Base-by-base conservation (phyloP, 2,888 invertebrate species). In the Cancer borealis region DNA sequence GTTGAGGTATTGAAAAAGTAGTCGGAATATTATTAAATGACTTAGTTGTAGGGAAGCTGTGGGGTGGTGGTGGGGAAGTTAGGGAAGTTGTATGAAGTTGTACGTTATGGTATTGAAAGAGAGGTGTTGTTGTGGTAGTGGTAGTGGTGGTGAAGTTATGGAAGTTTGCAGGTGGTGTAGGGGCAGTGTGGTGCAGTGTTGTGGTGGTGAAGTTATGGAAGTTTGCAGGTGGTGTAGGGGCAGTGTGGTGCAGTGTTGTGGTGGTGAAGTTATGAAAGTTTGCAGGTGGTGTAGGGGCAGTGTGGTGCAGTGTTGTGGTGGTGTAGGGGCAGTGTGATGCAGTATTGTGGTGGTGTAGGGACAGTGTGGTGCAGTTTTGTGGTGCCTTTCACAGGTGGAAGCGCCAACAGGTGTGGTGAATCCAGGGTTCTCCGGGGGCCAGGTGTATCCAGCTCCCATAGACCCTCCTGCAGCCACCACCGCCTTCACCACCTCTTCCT, bases 371-470 rank as follows among this genome's bases (percentile, higher is more conserved):
- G 39, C 14, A 60, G 47, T 39, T 6, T 12, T 45, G n/a, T 92
- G 92, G 84, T 49, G 84, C 26, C 84, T n/a, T 49, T 45, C 49
- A 45, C 84, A 84, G 92, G 30, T 84, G 47, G 49, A 84, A 49
- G 26, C 47, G 73, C 14, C 89, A 79, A n/a, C 46, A 26, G 90
- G 93, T 47, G 47, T 84, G 91, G 91, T 90, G 45, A 93, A 93
- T 91, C 93, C 84, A 26, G 90, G 84, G 17, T 93, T 91, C 93
- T 91, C 93, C n/a, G 87, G 91, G n/a, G 30, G 73, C 39, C 91
- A 54, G 45, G 93, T 90, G 93, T 26, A 30, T 49, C 91, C 47
- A 49, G 46, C 84, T 10, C 39, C 84, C 84, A 14, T 39, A 12
- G 8, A 39, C 84, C 84, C 84, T 39, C 84, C 84, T 39, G 84